phyloP scores from a whole-genome alignment of 2,888 invertebrate genomes.

The Orthosia gracilis region DNA sequence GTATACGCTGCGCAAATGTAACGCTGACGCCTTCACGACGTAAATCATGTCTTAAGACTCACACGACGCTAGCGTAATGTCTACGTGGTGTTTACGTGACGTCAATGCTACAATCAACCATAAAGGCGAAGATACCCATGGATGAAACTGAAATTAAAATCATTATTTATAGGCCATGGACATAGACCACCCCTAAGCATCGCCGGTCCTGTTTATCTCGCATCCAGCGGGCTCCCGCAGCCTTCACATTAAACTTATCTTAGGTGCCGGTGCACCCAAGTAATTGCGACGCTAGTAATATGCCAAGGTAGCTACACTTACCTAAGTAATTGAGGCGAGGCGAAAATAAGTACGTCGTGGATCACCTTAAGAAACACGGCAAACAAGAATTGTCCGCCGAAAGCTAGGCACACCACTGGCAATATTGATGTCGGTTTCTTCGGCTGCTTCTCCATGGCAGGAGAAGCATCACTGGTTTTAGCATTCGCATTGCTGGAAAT shows the following conservation, averaged over 20 bases:
- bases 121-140: background rate
- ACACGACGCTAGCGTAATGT: too few relatives aligned
- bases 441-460: conserved; percentile 20
- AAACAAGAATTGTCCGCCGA: conserved; percentile 95
- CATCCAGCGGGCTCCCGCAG: too few relatives aligned
- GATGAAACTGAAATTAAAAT: too few relatives aligned
- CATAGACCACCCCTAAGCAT: too few relatives aligned
- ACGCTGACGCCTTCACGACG: background rate
- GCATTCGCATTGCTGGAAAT: conserved; percentile 34
- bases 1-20: background rate
- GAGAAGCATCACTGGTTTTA: conserved; percentile 3
- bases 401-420: conserved; percentile 94
- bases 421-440: conserved; percentile 93
- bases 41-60: background rate
- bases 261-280: too few relatives aligned
- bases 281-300: too few relatives aligned
- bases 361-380: conserved; percentile 94
- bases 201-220: too few relatives aligned
- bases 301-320: conserved; percentile 47
- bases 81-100: too few relatives aligned
- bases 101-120: background rate
- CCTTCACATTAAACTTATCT: too few relatives aligned
- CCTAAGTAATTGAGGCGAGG: conserved; percentile 64
- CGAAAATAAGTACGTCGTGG: conserved; percentile 61
- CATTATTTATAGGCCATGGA: too few relatives aligned